phyloP scores from a whole-genome alignment of 2,797 vertebrate genomes.

The Coregonus ussuriensis region DNA sequence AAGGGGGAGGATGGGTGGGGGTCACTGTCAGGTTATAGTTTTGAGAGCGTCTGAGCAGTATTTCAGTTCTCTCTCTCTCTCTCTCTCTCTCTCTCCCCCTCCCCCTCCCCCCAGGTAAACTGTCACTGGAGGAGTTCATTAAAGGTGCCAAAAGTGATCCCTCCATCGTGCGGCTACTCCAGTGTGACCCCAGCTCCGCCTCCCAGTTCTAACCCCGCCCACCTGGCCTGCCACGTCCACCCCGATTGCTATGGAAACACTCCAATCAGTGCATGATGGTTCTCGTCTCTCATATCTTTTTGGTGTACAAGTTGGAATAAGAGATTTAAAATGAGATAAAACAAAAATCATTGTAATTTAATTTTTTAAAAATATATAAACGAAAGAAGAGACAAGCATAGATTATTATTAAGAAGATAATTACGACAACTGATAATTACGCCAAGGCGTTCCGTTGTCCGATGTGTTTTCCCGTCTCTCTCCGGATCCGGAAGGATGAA shows the following conservation, averaged over 20 bases:
- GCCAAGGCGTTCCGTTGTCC: slow-evolving; percentile 49
- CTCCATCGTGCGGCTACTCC: slow-evolving; percentile 96
- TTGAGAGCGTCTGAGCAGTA: background rate
- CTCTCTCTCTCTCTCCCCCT: background rate
- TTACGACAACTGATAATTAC: slow-evolving; percentile 19
- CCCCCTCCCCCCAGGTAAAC: slow-evolving; percentile 79
- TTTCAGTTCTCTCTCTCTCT: background rate
- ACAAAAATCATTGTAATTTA: slow-evolving; percentile 55
- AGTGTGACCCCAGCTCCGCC: slow-evolving; percentile 96
- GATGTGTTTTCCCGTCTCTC: slow-evolving; percentile 52
- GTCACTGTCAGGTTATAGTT: no score
- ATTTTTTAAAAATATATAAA: slow-evolving; percentile 52
- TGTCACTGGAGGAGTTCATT: slow-evolving; percentile 98
- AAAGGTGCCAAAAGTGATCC: slow-evolving; percentile 98
- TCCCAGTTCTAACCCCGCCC: slow-evolving; percentile 87
- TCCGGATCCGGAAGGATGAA: slow-evolving; percentile 17
- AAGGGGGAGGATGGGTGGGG: background rate
- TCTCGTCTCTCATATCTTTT: slow-evolving; percentile 70
- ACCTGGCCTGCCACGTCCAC: slow-evolving; percentile 17
- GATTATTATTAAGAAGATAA: slow-evolving; percentile 38
- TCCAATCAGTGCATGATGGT: slow-evolving; percentile 81
- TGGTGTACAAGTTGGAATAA: slow-evolving; percentile 58
- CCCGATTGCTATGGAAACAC: slow-evolving; percentile 62
- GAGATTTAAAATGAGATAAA: slow-evolving; percentile 39
- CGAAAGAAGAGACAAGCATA: slow-evolving; percentile 47